Evolutionary conservation across 2,888 invertebrate genomes (phyloP).

Genomic region (Melitaea athalia): DNA sequence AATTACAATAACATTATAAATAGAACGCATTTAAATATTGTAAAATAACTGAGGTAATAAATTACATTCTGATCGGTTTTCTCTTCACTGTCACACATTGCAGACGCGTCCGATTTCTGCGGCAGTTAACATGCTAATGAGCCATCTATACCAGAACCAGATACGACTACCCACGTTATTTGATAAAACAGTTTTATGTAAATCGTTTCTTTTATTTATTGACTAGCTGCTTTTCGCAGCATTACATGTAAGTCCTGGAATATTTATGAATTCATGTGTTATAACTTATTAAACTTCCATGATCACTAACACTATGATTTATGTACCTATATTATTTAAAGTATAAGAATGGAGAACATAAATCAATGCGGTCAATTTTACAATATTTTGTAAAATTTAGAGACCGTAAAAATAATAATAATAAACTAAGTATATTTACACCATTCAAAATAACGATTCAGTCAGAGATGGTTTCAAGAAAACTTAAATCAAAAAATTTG

Average conservation of each 20-base stretch:
- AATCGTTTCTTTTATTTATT: neutral
- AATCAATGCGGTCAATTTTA: too few relatives aligned
- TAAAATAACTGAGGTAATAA: neutral
- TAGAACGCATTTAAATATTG: neutral
- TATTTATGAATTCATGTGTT: too few relatives aligned
- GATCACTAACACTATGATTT: too few relatives aligned
- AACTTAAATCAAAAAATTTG: too few relatives aligned
- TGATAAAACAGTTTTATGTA: slow-evolving; percentile 15
- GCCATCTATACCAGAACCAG: slow-evolving; percentile 20
- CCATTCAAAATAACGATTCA: too few relatives aligned
- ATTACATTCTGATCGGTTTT: slow-evolving; percentile 19
- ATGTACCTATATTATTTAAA: too few relatives aligned
- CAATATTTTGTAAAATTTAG: too few relatives aligned
- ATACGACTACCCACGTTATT: slow-evolving; percentile 35
- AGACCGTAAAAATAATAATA: too few relatives aligned
- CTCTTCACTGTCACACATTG: slow-evolving; percentile 27
- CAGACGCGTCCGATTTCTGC: slow-evolving; percentile 32
- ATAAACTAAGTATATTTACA: too few relatives aligned
- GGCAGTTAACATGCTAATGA: slow-evolving; percentile 47
- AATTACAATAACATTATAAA: neutral
- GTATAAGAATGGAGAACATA: too few relatives aligned
- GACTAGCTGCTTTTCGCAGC: neutral
- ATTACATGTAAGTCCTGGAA: neutral
- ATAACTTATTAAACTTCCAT: too few relatives aligned
- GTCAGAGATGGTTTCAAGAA: too few relatives aligned